Percentiles rank a stretch among this genome's conserved stretches.
phyloP scores from a whole-genome alignment of 2,797 vertebrate species.

The Anguilla pacifica region DNA sequence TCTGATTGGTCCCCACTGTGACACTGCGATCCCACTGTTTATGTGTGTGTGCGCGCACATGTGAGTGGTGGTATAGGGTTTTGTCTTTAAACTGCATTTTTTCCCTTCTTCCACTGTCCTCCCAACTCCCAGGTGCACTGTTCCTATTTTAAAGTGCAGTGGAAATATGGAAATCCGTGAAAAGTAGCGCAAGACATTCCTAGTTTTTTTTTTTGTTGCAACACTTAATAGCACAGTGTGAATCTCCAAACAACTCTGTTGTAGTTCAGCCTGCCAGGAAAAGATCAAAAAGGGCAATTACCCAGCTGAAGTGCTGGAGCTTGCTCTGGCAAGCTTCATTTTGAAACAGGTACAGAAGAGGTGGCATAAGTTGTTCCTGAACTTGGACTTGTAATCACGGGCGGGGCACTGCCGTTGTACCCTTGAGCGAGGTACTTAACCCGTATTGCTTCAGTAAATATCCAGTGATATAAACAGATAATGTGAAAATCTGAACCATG shows the following conservation, averaged over 20 bases:
- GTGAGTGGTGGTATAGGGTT: background rate
- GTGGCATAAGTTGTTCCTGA: background rate
- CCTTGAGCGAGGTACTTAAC: background rate
- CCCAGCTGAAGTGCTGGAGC: background rate
- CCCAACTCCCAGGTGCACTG: background rate
- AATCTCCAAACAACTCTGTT: background rate
- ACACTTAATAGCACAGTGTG: background rate
- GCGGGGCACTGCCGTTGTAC: background rate
- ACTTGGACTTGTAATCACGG: background rate
- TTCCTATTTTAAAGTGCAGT: conserved; percentile 4
- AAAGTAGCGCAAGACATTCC: background rate
- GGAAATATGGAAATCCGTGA: background rate
- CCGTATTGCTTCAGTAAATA: background rate
- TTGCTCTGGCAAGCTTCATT: background rate
- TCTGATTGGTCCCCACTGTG: conserved; percentile 26
- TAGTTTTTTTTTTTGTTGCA: background rate
- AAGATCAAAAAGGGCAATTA: background rate
- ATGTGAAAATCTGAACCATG: background rate
- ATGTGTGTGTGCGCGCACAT: background rate
- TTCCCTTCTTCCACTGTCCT: background rate
- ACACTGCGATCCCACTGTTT: conserved; percentile 21
- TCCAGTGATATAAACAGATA: background rate
- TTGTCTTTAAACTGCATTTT: conserved; percentile 13
- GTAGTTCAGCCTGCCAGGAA: conserved; percentile 1
- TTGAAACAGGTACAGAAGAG: background rate